phyloP scores from a whole-genome alignment of 2,888 invertebrate genomes.

The Dasysyrphus tricinctus region DNA sequence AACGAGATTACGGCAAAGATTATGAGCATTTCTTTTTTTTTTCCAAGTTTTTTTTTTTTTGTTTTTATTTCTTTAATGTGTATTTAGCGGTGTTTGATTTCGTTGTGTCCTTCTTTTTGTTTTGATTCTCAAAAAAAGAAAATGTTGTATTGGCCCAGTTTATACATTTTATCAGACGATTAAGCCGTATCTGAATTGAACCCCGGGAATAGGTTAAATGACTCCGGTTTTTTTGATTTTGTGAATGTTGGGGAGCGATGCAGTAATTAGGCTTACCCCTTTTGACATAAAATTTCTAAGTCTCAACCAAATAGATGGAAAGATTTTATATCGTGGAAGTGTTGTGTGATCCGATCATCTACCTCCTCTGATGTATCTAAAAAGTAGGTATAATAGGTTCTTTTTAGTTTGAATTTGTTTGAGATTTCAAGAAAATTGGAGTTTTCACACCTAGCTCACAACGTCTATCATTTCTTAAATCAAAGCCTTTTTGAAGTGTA shows the following conservation, averaged over 20 bases:
- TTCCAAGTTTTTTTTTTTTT: neutral
- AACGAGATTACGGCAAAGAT: slow-evolving; percentile 71
- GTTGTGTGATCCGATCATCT: neutral
- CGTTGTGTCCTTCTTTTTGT: slow-evolving; percentile 58
- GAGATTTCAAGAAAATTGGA: too few species aligned
- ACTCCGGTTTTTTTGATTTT: neutral
- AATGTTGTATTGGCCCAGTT: slow-evolving; percentile 65
- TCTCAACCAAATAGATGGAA: neutral
- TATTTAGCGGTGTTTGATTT: slow-evolving; percentile 72
- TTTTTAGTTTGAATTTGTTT: too few species aligned
- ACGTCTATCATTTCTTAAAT: too few species aligned
- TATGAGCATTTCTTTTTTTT: slow-evolving; percentile 60
- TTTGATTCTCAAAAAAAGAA: slow-evolving; percentile 46
- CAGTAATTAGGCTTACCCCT: neutral
- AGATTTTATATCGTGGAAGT: neutral
- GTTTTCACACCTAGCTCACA: too few species aligned
- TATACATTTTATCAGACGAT: slow-evolving; percentile 28
- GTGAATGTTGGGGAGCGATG: neutral
- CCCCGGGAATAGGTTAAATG: neutral
- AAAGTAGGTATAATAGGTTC: too few species aligned
- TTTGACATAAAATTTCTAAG: neutral
- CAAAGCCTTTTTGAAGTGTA: too few species aligned
- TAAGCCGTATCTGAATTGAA: slow-evolving; percentile 14
- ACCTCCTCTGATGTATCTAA: neutral
- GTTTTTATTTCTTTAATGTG: slow-evolving; percentile 48